Percentiles rank a stretch among this genome's conserved stretches.
Evolutionary conservation across 2,888 invertebrate species (phyloP).

Genomic region (Brenthis hecate): DNA sequence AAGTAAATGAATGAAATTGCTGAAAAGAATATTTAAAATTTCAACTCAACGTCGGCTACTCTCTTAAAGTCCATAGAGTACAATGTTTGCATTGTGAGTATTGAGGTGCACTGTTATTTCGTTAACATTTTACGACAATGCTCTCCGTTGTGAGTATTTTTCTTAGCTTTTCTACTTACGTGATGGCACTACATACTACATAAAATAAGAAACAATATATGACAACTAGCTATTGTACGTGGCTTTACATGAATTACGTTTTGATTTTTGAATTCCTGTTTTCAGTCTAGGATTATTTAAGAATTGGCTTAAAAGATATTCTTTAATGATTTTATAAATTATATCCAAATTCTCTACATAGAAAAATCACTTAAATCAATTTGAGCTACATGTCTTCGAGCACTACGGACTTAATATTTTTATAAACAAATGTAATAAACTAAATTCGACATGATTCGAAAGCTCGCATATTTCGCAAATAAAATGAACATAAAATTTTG

Average conservation of each 20-base stretch:
- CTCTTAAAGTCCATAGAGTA: conserved; percentile 12
- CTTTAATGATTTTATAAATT: no score
- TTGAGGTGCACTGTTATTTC: conserved; percentile 27
- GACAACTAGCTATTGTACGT: no score
- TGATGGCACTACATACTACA: background rate
- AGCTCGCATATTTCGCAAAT: conserved; percentile 38
- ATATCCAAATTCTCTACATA: background rate
- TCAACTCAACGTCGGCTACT: conserved; percentile 23
- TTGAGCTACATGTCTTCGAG: background rate
- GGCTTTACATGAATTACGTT: no score
- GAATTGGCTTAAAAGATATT: no score
- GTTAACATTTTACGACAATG: conserved; percentile 25
- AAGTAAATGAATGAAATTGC: conserved; percentile 36
- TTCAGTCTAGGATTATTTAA: no score
- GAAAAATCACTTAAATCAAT: conserved; percentile 2
- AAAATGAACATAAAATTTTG: conserved; percentile 59
- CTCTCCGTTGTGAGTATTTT: conserved; percentile 2
- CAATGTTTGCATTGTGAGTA: conserved; percentile 32
- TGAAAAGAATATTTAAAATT: conserved; percentile 36
- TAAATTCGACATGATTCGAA: conserved; percentile 30
- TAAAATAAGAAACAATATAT: background rate
- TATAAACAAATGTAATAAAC: conserved; percentile 14
- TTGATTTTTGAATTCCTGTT: no score
- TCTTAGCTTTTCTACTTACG: conserved; percentile 1
- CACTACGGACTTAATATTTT: conserved; percentile 8